phyloP scores from a whole-genome alignment of 2,888 invertebrate genomes.

The Heliconius sara region DNA sequence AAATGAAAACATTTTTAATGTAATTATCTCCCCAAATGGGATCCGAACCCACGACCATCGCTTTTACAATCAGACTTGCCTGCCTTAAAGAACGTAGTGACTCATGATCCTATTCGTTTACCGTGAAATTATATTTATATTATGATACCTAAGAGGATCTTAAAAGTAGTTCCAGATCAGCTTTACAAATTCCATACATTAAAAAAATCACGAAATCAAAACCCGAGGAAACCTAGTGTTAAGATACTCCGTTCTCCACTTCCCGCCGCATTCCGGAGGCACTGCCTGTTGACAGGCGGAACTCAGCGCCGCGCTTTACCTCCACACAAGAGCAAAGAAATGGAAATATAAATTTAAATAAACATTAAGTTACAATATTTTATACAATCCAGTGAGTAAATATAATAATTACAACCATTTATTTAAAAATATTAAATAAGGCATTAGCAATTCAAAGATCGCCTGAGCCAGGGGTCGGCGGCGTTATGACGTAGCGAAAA shows the following conservation, averaged over 20 bases:
- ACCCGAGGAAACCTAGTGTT: too few species aligned
- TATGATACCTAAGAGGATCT: too few species aligned
- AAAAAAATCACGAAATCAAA: too few species aligned
- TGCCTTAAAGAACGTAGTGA: background rate
- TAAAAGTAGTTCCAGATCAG: too few species aligned
- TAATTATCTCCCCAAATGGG: background rate
- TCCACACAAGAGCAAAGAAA: too few species aligned
- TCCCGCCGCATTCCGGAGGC: too few species aligned
- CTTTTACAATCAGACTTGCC: background rate
- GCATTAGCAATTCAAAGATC: conserved; percentile 22
- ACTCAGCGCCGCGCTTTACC: too few species aligned
- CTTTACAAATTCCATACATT: too few species aligned
- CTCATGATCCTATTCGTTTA: background rate
- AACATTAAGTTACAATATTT: background rate
- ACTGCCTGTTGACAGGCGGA: too few species aligned
- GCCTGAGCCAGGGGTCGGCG: conserved; percentile 56
- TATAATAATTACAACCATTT: conserved; percentile 1
- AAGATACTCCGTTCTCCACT: too few species aligned
- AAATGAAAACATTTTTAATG: too few species aligned
- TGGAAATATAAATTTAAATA: too few species aligned
- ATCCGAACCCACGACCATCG: background rate
- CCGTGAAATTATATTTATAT: background rate
- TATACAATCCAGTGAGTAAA: background rate
- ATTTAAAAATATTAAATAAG: conserved; percentile 7
- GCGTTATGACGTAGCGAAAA: conserved; percentile 83